Base-by-base conservation (phyloP, 2,888 invertebrate species). In the Platypus cylindrus region DNA sequence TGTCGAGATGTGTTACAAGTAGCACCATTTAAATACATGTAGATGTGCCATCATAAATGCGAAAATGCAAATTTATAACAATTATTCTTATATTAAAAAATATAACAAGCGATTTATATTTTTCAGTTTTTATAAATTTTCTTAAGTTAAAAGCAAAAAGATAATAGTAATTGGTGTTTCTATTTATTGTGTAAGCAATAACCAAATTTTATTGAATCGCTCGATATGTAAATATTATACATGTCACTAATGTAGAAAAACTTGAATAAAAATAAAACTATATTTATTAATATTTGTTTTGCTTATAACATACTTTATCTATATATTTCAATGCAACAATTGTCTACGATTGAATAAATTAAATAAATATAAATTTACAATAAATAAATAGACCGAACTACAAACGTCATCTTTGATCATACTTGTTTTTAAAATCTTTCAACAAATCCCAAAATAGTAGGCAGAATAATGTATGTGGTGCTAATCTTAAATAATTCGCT, bases 381-480 rank as follows among this genome's bases (percentile, higher is more conserved):
- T 7, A 5, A 5, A 5, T 24, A 5, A 24, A 24, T 24, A n/a
- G n/a, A n/a, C n/a, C n/a, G n/a, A n/a, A 25, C 25, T 25, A 11
- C 12, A 5, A 25, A 5, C 12, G 25, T 14, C 15, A 3, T 3
- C 9, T 16, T 12, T 32, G 35, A 25, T 35, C 20, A 25, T 41
- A 35, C 15, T 8, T 18, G 1, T 18, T 18, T 32, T 37, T 41
- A 7, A 54, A 28, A 36, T 51, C 52, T 41, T 50, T 55, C 11
- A 56, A 43, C 12, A 52, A 30, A 34, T 90, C 89, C 78, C 91
- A 94, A 56, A 93, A 85, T 15, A 90, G 75, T 30, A 94, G 64
- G 43, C 84, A 78, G 2, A 94, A 60, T 1, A 90, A 79, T 0
- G 89, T 84, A 55, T 94, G 93, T 0, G 93, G 93, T 0, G 86